Conservation (phyloP, 2,888 invertebrate species). For the Disparrhopalites patrizii region DNA sequence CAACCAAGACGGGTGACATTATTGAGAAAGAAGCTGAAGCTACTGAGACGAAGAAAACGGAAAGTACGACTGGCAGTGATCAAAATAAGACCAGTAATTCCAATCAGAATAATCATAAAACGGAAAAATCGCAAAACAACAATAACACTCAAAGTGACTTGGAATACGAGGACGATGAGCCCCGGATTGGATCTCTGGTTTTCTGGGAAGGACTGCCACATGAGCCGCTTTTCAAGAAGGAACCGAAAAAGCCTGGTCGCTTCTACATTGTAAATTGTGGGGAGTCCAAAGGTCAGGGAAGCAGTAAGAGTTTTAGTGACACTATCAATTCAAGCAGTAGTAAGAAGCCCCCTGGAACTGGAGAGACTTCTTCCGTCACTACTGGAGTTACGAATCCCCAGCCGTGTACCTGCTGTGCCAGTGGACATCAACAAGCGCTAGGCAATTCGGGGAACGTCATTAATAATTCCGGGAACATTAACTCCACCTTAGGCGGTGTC, state of each 20-base stretch:
- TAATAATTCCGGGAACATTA: background rate
- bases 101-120: no score
- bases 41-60: no score
- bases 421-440: background rate
- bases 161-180: background rate
- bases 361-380: background rate
- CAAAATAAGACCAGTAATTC: no score
- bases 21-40: no score
- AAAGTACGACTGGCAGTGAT: no score
- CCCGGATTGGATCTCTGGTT: conserved; percentile 7
- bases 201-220: conserved; percentile 20
- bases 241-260: conserved; percentile 4
- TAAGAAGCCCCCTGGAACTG: conserved; percentile 11
- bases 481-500: background rate
- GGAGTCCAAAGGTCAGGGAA: conserved; percentile 7
- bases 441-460: background rate
- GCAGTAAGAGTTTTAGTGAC: no score
- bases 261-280: conserved; percentile 30
- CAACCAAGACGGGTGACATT: no score
- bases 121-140: no score
- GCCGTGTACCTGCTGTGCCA: conserved; percentile 6
- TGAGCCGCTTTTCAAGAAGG: conserved; percentile 19
- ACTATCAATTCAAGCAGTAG: no score
- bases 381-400: background rate
- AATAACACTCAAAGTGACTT: background rate